phyloP scores from a whole-genome alignment of 2,888 invertebrate genomes.

The Philopedon plagiatum region DNA sequence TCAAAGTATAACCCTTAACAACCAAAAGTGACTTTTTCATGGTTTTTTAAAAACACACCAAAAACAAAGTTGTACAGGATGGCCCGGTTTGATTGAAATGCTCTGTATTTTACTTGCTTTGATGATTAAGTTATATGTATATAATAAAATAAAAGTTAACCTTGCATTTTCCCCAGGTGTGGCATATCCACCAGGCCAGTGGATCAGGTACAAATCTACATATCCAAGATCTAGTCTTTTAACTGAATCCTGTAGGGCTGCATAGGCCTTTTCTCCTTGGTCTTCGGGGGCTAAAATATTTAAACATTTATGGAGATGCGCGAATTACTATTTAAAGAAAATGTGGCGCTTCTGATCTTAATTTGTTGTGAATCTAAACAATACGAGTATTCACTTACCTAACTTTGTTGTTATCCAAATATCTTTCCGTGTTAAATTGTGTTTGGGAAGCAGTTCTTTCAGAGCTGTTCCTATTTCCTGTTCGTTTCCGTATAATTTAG shows the following conservation, averaged over 20 bases:
- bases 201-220: slow-evolving; percentile 85
- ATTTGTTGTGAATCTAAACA: too few relatives aligned
- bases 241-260: slow-evolving; percentile 75
- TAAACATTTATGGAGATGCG: background rate
- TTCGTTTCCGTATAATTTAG: slow-evolving; percentile 84
- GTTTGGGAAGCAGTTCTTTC: slow-evolving; percentile 76
- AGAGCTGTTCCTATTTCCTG: slow-evolving; percentile 78
- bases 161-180: slow-evolving; percentile 66
- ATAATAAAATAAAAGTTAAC: background rate
- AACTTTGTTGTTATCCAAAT: slow-evolving; percentile 87
- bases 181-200: slow-evolving; percentile 83
- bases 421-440: slow-evolving; percentile 78
- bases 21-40: too few relatives aligned
- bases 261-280: slow-evolving; percentile 71
- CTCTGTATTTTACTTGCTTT: too few relatives aligned
- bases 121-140: too few relatives aligned
- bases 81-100: too few relatives aligned
- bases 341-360: too few relatives aligned
- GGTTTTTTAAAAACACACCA: too few relatives aligned
- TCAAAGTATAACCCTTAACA: too few relatives aligned
- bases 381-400: slow-evolving; percentile 72
- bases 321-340: too few relatives aligned
- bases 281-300: slow-evolving; percentile 72
- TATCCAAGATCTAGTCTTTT: slow-evolving; percentile 76
- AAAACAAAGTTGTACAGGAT: too few relatives aligned